Percentiles rank a stretch among this genome's conserved stretches.
These are phyloP conservation scores for Hippocampus abdominalis DNA, from an alignment of 2,113 vertebrate genomes.

Conservation along the genomic window DNA sequence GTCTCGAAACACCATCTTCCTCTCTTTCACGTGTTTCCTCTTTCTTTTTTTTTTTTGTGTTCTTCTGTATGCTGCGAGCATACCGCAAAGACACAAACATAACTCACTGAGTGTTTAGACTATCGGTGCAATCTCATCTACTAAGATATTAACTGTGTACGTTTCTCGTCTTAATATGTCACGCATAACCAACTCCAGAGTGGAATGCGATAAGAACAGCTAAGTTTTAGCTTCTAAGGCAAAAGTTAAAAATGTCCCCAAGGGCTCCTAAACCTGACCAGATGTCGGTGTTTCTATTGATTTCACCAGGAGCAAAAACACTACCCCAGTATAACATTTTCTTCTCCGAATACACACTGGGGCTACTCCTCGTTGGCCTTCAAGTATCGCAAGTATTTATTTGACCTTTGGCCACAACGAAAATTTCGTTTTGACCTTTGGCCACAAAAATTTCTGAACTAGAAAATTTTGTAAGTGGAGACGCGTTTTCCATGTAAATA, in stretches of 20 bases:
- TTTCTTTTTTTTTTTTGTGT: constrained; percentile 38
- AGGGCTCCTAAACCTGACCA: background rate
- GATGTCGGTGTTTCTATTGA: constrained; percentile 6
- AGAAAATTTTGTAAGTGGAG: no score
- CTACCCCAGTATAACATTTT: background rate
- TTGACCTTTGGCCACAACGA: constrained; percentile 58
- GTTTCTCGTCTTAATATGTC: background rate
- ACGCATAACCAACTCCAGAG: background rate
- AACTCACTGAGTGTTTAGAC: background rate
- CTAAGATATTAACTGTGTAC: constrained; percentile 3
- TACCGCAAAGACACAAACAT: constrained; percentile 57
- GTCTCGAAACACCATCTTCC: constrained; percentile 42
- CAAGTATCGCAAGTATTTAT: constrained; percentile 63
- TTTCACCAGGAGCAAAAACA: background rate
- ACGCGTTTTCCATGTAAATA: no score
- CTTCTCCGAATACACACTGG: constrained; percentile 16
- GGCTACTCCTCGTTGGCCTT: constrained; percentile 37
- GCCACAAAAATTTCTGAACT: constrained; percentile 9
- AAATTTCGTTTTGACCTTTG: constrained; percentile 65
- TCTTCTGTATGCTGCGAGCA: constrained; percentile 10
- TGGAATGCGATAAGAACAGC: background rate
- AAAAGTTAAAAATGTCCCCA: constrained; percentile 3
- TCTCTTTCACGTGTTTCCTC: constrained; percentile 41
- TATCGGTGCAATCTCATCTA: background rate
- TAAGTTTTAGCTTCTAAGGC: background rate